Base-by-base conservation (phyloP, 2,888 invertebrate species). In the Scaptomyza parva region DNA sequence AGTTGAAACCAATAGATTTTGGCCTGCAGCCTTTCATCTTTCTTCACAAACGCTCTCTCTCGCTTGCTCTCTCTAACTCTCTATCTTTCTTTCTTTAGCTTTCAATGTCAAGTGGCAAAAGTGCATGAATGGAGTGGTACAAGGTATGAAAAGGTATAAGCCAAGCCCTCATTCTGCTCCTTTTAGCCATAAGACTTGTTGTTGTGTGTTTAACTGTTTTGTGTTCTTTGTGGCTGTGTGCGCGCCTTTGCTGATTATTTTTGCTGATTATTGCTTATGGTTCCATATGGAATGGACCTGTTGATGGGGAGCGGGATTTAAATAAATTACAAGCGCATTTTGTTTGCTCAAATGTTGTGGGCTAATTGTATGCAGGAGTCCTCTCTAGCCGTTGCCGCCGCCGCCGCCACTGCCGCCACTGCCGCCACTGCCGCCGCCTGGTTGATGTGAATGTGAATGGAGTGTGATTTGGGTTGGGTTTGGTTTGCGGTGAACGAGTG, bases 361-460 rank as follows among this genome's bases (percentile, higher is more conserved):
- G 80, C 88, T 88, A 88, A 85, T 85, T 85, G 84, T 88, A 83
- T 83, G 86, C 84, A 79, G 66, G 35, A 70, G 76, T 65, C 62
- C n/a, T n/a, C n/a, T n/a, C n/a, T n/a, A n/a, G n/a, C n/a, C n/a
- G n/a, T n/a, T n/a, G n/a, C n/a, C n/a, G n/a, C n/a, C n/a, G n/a
- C n/a, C n/a, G n/a, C n/a, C n/a, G n/a, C n/a, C n/a, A n/a, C n/a
- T n/a, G n/a, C n/a, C n/a, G n/a, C n/a, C n/a, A n/a, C n/a, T n/a
- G n/a, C n/a, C n/a, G n/a, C n/a, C n/a, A n/a, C n/a, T n/a, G n/a
- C n/a, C 22, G 47, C 47, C 33, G 12, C 14, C 44, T 12, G 65
- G 65, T 40, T 51, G 53, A 48, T 80, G 74, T 63, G 62, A 63
- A 53, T 83, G 67, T 58, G 86, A 78, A 79, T 72, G 76, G 79